Base-by-base conservation (phyloP, 1,140 invertebrate species). In the Geopemphigus sp. region DNA sequence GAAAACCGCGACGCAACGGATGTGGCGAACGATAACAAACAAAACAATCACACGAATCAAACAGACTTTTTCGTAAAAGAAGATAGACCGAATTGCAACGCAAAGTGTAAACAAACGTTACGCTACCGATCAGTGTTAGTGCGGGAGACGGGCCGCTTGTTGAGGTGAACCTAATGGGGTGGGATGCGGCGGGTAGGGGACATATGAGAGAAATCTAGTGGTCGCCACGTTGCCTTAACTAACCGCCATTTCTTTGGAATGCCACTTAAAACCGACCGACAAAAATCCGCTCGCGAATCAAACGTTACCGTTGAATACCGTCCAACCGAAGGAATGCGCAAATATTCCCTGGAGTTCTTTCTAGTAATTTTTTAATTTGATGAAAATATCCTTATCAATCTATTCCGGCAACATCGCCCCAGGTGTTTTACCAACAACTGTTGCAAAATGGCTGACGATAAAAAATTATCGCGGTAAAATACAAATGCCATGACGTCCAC, bases 391-490 rank as follows among this genome's bases (percentile, higher is more conserved):
- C 24, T 78, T 78, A 78, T 78, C 74, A 78, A 24, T 6, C 24
- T n/a, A 1, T 1, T 19, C 10, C 17, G 74, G 74, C 74, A 78
- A 78, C 57, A 14, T 19, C 22, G 57, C 57, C 22, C 11, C 74
- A 78, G 57, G 17, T 78, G 74, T 78, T 78, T 63, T 17, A 47
- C 39, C 45, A 78, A 78, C 74, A 78, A 78, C 74, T 78, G 74
- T 78, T 78, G 74, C 74, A 78, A 78, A 78, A 78, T 78, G 74
- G 74, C 74, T 78, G 74, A 78, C 74, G 74, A 78, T 78, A 78
- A 78, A 47, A 56, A 39, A 74, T 74, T 59, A n/a, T 78, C 74
- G 56, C 74, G 74, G 57, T 78, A 26, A 78, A 78, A 78, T 78
- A 81, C 66, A 66, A 53, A 78, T 73, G 68, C 83, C 15, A 45